Base-by-base conservation (phyloP, 2,888 invertebrate genomes). In the Platypus cylindrus region DNA sequence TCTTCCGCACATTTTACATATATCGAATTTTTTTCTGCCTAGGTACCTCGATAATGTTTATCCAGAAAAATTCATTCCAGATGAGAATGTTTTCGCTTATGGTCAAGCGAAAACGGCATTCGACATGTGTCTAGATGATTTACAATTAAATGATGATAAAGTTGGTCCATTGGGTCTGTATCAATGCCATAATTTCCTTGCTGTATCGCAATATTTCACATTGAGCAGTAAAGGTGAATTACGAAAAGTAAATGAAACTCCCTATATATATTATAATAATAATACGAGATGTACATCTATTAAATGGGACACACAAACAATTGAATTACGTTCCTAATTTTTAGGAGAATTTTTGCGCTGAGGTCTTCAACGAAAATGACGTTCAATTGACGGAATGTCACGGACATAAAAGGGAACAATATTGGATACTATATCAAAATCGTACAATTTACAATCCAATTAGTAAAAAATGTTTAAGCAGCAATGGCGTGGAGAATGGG, bases 1-100 rank as follows among this genome's bases (percentile, higher is more conserved):
- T 11, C 24, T 5, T 24, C 12, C 4, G 4, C 12, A 5, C 24
- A n/a, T 24, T 24, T n/a, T 24, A 9, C 20, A 5, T 7, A 20
- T 5, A 20, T 5, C 7, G 9, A 20, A 7, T 20, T 20, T 20
- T 20, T 20, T 7, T 20, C 5, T 20, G 20, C 9, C 20, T 25
- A 48, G 48, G 48, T 50, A 79, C 63, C 67, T 94, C 43, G 76
- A 86, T 42, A 82, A 90, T 59, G 67, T 94, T 3, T 89, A 86
- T 60, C 81, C 78, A 16, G 84, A 90, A 58, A 93, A 93, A 63
- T 94, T 89, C 56, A 75, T 93, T 30, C 83, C 85, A 1, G 86
- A 86, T 34, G 73, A 84, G 51, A 75, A 87, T 56, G 83, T 85
- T 0, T 64, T 67, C 34, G 79, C 73, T 0, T 85, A 78, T 60